These are phyloP conservation scores for Acrocyrtus sp. DNA, from an alignment of 2,888 invertebrate genomes.

Conservation along the genomic window DNA sequence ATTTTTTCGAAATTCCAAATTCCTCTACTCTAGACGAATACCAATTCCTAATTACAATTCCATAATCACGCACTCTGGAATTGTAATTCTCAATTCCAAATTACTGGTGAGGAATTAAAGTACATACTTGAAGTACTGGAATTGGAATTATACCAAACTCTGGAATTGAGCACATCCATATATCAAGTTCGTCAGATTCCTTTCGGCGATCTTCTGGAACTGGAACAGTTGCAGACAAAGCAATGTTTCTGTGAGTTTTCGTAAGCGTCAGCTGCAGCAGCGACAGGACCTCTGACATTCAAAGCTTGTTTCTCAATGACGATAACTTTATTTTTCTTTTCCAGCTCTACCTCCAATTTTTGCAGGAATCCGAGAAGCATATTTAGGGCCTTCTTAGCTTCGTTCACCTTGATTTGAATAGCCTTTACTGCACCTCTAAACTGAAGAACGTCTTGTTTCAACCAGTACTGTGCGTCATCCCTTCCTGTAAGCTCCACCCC, in stretches of 20 bases:
- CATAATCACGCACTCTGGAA: no score
- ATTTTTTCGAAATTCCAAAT: no score
- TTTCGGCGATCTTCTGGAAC: conserved; percentile 61
- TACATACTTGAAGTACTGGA: no score
- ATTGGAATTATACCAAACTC: no score
- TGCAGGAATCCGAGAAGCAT: conserved; percentile 72
- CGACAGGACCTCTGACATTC: conserved; percentile 69
- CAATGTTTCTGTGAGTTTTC: conserved; percentile 62
- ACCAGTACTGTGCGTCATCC: conserved; percentile 77
- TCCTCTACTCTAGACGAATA: no score
- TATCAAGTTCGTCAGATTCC: conserved; percentile 58
- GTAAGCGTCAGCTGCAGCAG: conserved; percentile 60
- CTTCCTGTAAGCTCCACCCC: conserved; percentile 79
- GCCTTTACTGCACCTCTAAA: conserved; percentile 75
- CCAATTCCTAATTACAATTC: no score
- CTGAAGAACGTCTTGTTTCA: conserved; percentile 78
- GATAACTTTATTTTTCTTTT: conserved; percentile 76
- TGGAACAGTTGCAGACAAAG: conserved; percentile 61
- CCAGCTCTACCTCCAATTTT: conserved; percentile 75
- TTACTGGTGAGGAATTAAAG: no score
- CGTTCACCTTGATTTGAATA: conserved; percentile 75
- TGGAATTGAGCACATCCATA: no score
- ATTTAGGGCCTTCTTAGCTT: conserved; percentile 72
- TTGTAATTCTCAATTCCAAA: no score
- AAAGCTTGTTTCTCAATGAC: conserved; percentile 78